Conservation (phyloP, 2,797 vertebrate species). For the Sparidentex hasta region DNA sequence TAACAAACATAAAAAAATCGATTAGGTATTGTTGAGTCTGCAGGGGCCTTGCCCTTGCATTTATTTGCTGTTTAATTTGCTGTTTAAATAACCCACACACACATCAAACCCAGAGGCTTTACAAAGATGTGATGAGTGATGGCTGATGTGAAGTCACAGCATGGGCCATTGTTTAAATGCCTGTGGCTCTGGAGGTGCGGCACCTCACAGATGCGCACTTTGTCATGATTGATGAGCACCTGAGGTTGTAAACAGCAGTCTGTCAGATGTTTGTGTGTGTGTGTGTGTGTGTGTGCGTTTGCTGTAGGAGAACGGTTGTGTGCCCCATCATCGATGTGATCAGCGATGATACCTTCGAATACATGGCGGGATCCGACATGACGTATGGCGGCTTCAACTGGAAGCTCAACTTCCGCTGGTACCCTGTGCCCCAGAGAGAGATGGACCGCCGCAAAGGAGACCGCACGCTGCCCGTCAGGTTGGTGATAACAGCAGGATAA, state of each 20-base stretch:
- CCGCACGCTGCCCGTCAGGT: slow-evolving; percentile 94
- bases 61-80: slow-evolving; percentile 71
- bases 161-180: slow-evolving; percentile 27
- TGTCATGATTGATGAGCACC: slow-evolving; percentile 30
- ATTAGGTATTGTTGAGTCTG: slow-evolving; percentile 64
- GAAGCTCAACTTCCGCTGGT: slow-evolving; percentile 99
- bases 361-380: slow-evolving; percentile 99
- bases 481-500: not conserved
- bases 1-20: slow-evolving; percentile 44
- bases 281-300: not conserved
- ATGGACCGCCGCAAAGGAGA: slow-evolving; percentile 99
- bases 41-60: slow-evolving; percentile 68
- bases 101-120: slow-evolving; percentile 11
- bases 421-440: slow-evolving; percentile 97
- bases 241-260: slow-evolving; percentile 3
- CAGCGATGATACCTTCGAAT: slow-evolving; percentile 98
- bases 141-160: slow-evolving; percentile 37
- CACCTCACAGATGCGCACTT: slow-evolving; percentile 33
- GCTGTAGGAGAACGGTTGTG: slow-evolving; percentile 79
- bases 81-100: too few species aligned
- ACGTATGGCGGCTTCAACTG: slow-evolving; percentile 99
- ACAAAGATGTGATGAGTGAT: slow-evolving; percentile 22
- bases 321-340: slow-evolving; percentile 88
- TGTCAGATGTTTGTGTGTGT: slow-evolving; percentile 3
- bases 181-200: slow-evolving; percentile 23